Evolutionary conservation across 2,888 invertebrate genomes (phyloP).

Genomic region (Lasioglossum leucozonium): DNA sequence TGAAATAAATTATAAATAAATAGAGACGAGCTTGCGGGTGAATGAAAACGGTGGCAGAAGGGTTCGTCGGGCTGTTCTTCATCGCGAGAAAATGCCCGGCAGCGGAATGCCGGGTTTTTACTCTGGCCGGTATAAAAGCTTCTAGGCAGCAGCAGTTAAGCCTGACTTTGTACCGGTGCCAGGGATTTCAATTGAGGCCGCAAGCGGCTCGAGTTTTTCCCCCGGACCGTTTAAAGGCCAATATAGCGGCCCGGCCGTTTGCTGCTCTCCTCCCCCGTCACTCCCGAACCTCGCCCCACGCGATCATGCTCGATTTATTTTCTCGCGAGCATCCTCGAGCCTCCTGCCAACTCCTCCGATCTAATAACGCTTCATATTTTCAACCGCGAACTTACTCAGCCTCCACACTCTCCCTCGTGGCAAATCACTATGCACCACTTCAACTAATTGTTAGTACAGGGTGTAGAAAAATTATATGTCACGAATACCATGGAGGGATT

Average conservation of each 20-base stretch:
- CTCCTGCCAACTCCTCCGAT: slow-evolving; percentile 1
- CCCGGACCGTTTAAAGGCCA: slow-evolving; percentile 70
- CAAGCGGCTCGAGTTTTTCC: slow-evolving; percentile 69
- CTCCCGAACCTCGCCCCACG: slow-evolving; percentile 10
- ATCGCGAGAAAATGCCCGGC: slow-evolving; percentile 27
- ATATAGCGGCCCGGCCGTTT: slow-evolving; percentile 51
- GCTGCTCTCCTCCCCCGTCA: slow-evolving; percentile 21
- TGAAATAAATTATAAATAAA: not conserved
- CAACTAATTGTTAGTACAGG: no score
- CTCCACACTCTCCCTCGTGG: not conserved
- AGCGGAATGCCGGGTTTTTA: slow-evolving; percentile 29
- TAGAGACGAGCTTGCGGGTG: not conserved
- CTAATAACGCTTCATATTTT: not conserved
- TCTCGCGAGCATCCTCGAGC: slow-evolving; percentile 21
- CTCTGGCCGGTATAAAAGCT: slow-evolving; percentile 32
- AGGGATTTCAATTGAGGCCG: slow-evolving; percentile 80
- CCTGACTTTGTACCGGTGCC: slow-evolving; percentile 79
- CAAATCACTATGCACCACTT: not conserved
- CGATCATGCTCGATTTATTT: slow-evolving; percentile 10
- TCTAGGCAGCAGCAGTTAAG: slow-evolving; percentile 60
- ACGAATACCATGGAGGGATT: no score
- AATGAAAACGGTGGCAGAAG: not conserved
- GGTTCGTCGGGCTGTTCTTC: not conserved
- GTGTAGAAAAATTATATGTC: no score
- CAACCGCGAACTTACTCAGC: not conserved